Evolutionary conservation across 1,140 invertebrate genomes (phyloP), one percentile per base, ranked within the genome.

Genomic region (Andrena cerasifolii): DNA sequence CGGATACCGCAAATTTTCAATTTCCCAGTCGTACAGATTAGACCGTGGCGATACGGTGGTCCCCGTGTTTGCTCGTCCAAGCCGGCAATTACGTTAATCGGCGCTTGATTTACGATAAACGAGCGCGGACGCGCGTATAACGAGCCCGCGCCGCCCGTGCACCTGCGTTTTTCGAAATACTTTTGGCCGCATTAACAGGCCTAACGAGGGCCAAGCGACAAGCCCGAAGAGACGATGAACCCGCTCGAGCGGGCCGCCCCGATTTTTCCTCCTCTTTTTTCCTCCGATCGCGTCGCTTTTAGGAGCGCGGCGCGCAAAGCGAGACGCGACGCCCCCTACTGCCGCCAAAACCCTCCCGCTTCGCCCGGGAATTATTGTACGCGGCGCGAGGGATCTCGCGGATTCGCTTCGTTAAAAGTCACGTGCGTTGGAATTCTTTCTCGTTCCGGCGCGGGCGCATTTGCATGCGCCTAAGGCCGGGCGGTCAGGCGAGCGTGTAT

Each of bases 101-200:
- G 53, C 53, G 73, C 10, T 76, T 76, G 73, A 76, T 76, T 76
- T 76, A 76, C 73, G 73, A 76, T 76, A 76, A 68, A 63, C 65
- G n/a, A 24, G 24, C 63, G 40, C 43, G 65, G 68, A 68, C 68
- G 67, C 65, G 31, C 24, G 31, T 28, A 36, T 56, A 70, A 59
- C 73, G 36, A 21, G 49, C 62, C 31, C 61, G 47, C 49, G 51
- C n/a, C 36, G 58, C 40, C 14, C 7, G 4, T 33, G 59, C 80
- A 84, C 89, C 91, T 93, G 91, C 89, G 92, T 91, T 92, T 92
- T 92, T 91, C 82, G 86, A 83, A 92, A 91, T 91, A 91, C 89
- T 91, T 92, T 90, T 86, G 86, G 85, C 81, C 86, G 89, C 88
- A 90, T 92, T 90, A 91, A 90, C 87, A 85, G 8, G 89, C 87